Conservation (phyloP, 2,797 vertebrate species). For the Gallirallus australis region DNA sequence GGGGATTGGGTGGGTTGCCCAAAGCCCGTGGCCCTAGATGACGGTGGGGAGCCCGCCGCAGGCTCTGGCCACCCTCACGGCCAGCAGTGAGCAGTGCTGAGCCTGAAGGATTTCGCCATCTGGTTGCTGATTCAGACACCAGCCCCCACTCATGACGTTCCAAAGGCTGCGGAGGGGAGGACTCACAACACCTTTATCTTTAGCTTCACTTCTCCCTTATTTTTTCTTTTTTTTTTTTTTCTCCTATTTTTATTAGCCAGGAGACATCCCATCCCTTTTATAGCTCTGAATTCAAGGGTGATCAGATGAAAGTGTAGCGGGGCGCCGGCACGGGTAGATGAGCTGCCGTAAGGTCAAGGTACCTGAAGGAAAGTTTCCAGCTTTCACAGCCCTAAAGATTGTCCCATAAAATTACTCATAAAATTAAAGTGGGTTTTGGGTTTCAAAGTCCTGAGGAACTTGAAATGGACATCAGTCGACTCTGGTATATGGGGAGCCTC, state of each 20-base stretch:
- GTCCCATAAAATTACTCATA: slow-evolving; percentile 64
- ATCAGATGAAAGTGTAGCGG: neutral
- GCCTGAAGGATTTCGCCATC: slow-evolving; percentile 10
- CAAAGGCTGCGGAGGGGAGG: neutral
- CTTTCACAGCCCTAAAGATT: slow-evolving; percentile 15
- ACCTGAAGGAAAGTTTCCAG: slow-evolving; percentile 25
- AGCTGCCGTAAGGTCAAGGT: slow-evolving; percentile 45
- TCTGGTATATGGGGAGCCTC: neutral
- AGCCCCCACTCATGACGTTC: neutral
- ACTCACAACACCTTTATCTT: neutral
- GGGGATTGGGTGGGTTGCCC: fast-evolving
- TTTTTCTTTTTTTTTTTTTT: neutral
- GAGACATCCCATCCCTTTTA: slow-evolving; percentile 28
- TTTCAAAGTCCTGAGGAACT: slow-evolving; percentile 42
- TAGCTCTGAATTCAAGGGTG: slow-evolving; percentile 5
- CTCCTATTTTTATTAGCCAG: slow-evolving; percentile 42
- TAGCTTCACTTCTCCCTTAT: neutral
- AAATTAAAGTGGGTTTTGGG: slow-evolving; percentile 42
- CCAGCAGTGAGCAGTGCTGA: neutral
- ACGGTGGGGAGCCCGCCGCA: fast-evolving
- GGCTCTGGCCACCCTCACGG: fast-evolving
- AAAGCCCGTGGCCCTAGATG: neutral
- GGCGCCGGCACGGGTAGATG: neutral
- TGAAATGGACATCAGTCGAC: neutral
- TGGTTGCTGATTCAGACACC: neutral